A percentile compares a stretch with the other conserved stretches of the same genome.
Conservation (phyloP, 2,797 vertebrate species). For the Rhincodon typus region DNA sequence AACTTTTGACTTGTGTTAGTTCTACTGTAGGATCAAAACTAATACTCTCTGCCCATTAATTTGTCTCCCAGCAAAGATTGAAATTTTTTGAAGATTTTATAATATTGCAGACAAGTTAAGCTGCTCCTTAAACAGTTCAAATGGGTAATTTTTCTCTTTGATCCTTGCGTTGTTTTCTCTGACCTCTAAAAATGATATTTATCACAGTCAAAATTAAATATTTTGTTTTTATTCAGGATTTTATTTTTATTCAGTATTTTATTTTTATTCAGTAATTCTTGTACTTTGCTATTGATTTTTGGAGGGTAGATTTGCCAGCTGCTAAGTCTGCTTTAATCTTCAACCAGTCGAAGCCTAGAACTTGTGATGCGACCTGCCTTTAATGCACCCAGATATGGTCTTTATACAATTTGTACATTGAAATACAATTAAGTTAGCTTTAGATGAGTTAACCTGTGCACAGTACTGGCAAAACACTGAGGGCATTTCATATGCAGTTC, state of each 20-base stretch:
- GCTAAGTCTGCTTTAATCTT: not conserved
- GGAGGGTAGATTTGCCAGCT: not conserved
- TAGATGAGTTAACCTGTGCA: not conserved
- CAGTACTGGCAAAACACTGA: not conserved
- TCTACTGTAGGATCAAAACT: not conserved
- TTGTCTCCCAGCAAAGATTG: not conserved
- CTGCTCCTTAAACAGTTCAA: not conserved
- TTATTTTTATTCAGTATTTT: not conserved
- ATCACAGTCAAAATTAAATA: too few species aligned
- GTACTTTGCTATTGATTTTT: not conserved
- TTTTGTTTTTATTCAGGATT: not conserved
- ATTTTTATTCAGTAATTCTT: not conserved
- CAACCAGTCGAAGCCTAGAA: not conserved
- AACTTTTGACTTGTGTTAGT: not conserved
- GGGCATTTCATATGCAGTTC: not conserved
- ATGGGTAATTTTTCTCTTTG: not conserved
- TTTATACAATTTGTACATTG: not conserved
- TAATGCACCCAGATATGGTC: not conserved
- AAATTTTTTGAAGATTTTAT: not conserved
- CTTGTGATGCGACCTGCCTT: not conserved
- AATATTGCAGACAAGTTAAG: not conserved
- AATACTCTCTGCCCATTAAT: not conserved
- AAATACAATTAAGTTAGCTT: not conserved
- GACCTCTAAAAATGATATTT: too few species aligned
- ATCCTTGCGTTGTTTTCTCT: not conserved